Evolutionary conservation across 2,797 vertebrate species (phyloP).

Genomic region (Hippopotamyrus pictus): DNA sequence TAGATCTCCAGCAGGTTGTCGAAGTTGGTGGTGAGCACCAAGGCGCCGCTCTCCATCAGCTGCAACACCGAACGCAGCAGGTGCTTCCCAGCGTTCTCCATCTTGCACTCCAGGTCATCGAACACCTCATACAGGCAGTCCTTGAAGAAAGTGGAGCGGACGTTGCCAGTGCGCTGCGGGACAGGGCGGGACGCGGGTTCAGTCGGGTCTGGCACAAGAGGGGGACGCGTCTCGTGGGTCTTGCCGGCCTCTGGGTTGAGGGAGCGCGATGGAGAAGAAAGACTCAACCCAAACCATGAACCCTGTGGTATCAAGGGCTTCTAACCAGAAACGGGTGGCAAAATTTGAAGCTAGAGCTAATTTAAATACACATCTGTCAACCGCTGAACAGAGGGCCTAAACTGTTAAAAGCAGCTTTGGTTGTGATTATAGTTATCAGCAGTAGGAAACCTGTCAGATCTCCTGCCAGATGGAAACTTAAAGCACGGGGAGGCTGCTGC

Average conservation of each 20-base stretch:
- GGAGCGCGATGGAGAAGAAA: background rate
- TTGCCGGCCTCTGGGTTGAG: background rate
- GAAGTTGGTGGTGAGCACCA: conserved; percentile 92
- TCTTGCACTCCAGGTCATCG: conserved; percentile 88
- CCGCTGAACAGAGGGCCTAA: background rate
- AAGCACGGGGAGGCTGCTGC: background rate
- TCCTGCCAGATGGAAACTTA: background rate
- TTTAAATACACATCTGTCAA: background rate
- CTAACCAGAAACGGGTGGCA: background rate
- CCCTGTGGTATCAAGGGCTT: background rate
- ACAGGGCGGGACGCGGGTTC: background rate
- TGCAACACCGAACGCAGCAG: conserved; percentile 85
- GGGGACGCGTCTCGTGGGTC: background rate
- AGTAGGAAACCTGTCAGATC: background rate
- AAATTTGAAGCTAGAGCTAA: background rate
- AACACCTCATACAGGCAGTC: conserved; percentile 96
- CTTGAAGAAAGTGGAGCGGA: conserved; percentile 92
- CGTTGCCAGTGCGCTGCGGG: conserved; percentile 82
- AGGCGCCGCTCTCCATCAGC: conserved; percentile 85
- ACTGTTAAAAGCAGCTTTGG: background rate
- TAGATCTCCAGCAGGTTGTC: conserved; percentile 93
- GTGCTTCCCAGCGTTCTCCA: conserved; percentile 89
- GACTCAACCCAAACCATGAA: background rate
- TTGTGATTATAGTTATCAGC: background rate
- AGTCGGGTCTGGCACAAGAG: background rate